Base-by-base conservation (phyloP, 2,113 vertebrate genomes). In the Gasterosteus nipponicus region DNA sequence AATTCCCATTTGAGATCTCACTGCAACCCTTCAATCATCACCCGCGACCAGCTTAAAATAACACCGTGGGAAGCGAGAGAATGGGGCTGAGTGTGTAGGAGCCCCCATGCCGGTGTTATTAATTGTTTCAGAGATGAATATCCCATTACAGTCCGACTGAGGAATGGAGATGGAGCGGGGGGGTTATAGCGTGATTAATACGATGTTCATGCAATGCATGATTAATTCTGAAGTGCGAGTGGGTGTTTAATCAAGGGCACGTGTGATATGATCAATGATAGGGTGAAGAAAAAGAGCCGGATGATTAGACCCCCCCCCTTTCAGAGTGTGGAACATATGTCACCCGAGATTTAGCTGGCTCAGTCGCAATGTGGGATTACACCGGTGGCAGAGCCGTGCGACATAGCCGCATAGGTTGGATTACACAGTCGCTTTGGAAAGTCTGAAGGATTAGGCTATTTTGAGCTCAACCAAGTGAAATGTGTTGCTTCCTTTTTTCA, bases 91-190 rank as follows among this genome's bases (percentile, higher is more conserved):
- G 86, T 49, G 81, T 70, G 77, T 35, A 77, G 87, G 70, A 79
- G 77, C 77, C 77, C 84, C 85, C 70, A 86, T 82, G 86, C 84
- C 56, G 76, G 81, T 83, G 85, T 93, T 93, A 93, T 93, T 94
- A 92, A 94, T 94, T 94, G 92, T 93, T 87, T 83, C 87, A 86
- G 87, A 91, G 91, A 94, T 92, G 91, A 94, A 93, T 92, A 92
- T 93, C 91, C 89, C 90, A 93, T 93, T 94, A 93, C 88, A 89
- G 90, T 88, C 81, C 58, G 75, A 86, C 86, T 88, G 84, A 90
- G 85, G 83, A 92, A 89, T 92, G 83, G 91, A 88, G 91, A 90
- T 62, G 79, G 90, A 92, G 85, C 82, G 73, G 85, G 83, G 22
- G 22, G 90, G 87, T 89, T 92, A 86, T 61, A 68, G 80, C 42